Conservation (phyloP, 2,113 vertebrate species). For the Danionella cerebrum region DNA sequence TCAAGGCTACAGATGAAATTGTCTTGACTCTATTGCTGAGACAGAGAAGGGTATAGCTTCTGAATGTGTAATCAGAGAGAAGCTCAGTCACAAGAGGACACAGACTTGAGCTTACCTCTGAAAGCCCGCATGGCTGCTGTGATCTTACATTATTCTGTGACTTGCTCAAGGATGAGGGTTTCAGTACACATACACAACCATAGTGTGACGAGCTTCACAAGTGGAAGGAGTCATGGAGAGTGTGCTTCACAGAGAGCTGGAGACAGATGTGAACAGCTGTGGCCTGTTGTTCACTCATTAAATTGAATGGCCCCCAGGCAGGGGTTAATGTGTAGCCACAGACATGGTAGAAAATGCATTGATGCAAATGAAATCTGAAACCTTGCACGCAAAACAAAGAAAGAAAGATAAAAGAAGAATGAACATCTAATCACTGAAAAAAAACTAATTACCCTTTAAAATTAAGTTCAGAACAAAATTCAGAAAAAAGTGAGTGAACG, state of each 20-base stretch:
- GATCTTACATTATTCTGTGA: background rate
- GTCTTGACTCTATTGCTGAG: background rate
- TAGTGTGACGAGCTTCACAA: background rate
- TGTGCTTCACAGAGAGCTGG: constrained; percentile 24
- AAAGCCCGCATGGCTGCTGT: background rate
- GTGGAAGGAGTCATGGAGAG: background rate
- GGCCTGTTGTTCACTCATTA: constrained; percentile 60
- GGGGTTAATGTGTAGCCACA: constrained; percentile 56
- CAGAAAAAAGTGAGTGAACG: too few relatives aligned
- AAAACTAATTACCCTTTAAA: too few relatives aligned
- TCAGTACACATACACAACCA: background rate
- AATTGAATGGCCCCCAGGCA: constrained; percentile 52
- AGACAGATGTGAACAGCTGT: constrained; percentile 64
- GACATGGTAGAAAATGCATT: too few relatives aligned
- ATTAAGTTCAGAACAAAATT: too few relatives aligned
- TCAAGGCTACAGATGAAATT: background rate
- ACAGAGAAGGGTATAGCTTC: background rate
- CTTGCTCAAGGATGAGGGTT: background rate
- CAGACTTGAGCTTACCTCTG: background rate
- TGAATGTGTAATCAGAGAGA: background rate
- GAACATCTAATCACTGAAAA: too few relatives aligned
- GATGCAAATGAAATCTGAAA: too few relatives aligned
- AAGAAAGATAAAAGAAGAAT: too few relatives aligned
- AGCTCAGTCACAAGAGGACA: background rate
- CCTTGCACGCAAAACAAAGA: too few relatives aligned